phyloP scores from a whole-genome alignment of 1,140 invertebrate genomes.

The Rhizoglyphus robini region DNA sequence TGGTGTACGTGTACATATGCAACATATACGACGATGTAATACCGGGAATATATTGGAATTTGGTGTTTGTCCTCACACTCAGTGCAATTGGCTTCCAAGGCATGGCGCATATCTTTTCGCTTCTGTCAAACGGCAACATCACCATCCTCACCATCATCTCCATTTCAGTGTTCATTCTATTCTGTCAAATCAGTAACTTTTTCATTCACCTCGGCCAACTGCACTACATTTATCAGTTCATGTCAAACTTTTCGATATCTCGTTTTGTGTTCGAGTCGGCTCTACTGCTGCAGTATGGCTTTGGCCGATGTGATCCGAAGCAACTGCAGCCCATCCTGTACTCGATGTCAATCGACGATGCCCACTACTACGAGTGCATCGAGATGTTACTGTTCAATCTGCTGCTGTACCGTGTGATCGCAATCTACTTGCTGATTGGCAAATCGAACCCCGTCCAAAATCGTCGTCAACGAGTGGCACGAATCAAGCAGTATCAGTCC shows the following conservation, averaged over 20 bases:
- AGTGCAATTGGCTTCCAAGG: neutral
- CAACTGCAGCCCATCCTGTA: neutral
- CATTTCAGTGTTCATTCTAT: neutral
- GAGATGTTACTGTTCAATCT: neutral
- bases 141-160: neutral
- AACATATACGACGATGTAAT: neutral
- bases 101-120: neutral
- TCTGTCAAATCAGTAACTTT: neutral
- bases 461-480: neutral
- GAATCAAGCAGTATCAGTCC: neutral
- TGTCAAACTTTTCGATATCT: neutral
- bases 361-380: neutral
- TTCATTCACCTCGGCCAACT: neutral
- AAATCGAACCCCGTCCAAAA: neutral
- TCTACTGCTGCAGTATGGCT: slow-evolving; percentile 1
- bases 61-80: neutral
- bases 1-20: slow-evolving; percentile 3
- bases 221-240: neutral
- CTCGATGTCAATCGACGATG: neutral
- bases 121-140: neutral
- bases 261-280: neutral
- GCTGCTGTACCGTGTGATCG: neutral
- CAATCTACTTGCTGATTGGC: neutral
- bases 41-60: neutral
- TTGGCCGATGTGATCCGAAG: neutral